These are phyloP conservation scores for Acronicta alni DNA, from an alignment of 2,888 invertebrate species.

Conservation along the genomic window DNA sequence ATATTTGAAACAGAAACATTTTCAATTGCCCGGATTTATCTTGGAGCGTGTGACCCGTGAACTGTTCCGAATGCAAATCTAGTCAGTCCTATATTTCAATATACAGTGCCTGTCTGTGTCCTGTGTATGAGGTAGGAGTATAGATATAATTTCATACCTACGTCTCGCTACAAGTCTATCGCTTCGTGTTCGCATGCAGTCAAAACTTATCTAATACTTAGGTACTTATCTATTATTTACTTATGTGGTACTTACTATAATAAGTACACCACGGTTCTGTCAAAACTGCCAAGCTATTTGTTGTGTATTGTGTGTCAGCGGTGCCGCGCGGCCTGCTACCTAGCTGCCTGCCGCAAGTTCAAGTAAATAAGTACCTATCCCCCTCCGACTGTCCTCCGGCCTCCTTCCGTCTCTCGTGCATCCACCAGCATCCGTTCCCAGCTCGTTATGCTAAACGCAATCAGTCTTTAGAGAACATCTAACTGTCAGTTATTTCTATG, in stretches of 20 bases:
- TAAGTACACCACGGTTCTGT: too few relatives aligned
- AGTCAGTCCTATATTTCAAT: slow-evolving; percentile 20
- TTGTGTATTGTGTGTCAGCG: slow-evolving; percentile 6
- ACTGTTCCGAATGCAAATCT: slow-evolving; percentile 7
- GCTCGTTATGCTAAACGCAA: slow-evolving; percentile 17
- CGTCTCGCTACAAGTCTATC: slow-evolving; percentile 14
- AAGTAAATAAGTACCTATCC: slow-evolving; percentile 62
- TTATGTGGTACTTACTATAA: too few relatives aligned
- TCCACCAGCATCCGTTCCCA: slow-evolving; percentile 36
- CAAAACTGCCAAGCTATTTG: too few relatives aligned
- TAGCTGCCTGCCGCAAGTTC: slow-evolving; percentile 62
- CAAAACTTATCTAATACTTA: not conserved
- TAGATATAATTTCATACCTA: slow-evolving; percentile 15
- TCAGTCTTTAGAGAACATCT: slow-evolving; percentile 21
- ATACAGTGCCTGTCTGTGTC: slow-evolving; percentile 13
- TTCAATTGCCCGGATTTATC: too few relatives aligned
- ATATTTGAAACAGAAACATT: too few relatives aligned
- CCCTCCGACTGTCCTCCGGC: slow-evolving; percentile 15
- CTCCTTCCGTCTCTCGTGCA: slow-evolving; percentile 46
- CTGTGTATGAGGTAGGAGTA: slow-evolving; percentile 2
- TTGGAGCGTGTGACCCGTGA: too few relatives aligned
- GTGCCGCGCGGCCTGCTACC: slow-evolving; percentile 50
- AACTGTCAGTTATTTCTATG: slow-evolving; percentile 4
- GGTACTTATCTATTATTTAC: not conserved
- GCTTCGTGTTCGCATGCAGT: slow-evolving; percentile 1